A percentile compares a stretch with the other conserved stretches of the same genome.
Evolutionary conservation across 2,888 invertebrate genomes (phyloP).

Genomic region (Pyrochroa serraticornis): DNA sequence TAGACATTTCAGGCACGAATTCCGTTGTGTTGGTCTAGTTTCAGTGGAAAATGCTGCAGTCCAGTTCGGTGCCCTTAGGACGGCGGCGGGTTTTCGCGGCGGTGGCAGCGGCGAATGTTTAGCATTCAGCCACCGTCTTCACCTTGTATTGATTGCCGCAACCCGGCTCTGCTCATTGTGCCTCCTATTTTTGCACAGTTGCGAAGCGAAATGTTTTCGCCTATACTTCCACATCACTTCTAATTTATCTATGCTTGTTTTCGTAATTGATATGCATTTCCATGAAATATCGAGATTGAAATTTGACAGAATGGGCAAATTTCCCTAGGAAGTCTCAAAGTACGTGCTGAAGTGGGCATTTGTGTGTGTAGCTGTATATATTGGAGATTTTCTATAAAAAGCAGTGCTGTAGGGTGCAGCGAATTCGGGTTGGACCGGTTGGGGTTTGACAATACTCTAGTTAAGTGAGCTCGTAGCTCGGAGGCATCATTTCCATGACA

Average conservation of each 20-base stretch:
- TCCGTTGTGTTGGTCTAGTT: constrained; percentile 7
- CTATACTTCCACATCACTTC: constrained; percentile 11
- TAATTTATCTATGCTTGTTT: constrained; percentile 17
- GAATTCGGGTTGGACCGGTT: constrained; percentile 31
- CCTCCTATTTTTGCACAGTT: constrained; percentile 28
- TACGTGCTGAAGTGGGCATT: too few relatives aligned
- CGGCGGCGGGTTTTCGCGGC: constrained; percentile 30
- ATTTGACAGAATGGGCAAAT: too few relatives aligned
- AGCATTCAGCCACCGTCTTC: constrained; percentile 67
- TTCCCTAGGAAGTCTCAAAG: too few relatives aligned
- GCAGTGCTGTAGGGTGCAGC: constrained; percentile 11
- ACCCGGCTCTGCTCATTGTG: constrained; percentile 41
- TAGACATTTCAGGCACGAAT: constrained; percentile 24
- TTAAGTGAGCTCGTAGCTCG: constrained; percentile 57
- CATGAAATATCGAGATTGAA: neutral
- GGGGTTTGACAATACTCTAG: constrained; percentile 47
- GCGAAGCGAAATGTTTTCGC: constrained; percentile 21
- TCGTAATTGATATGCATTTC: constrained; percentile 1
- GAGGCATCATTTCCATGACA: constrained; percentile 67
- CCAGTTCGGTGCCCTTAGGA: constrained; percentile 21
- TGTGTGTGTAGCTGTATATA: constrained; percentile 12
- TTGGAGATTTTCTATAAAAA: constrained; percentile 22
- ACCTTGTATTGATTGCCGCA: constrained; percentile 71
- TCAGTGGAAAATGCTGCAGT: constrained; percentile 25
- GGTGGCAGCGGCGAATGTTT: constrained; percentile 57